Base-by-base conservation (phyloP, 2,888 invertebrate species). In the Nomada hirtipes region DNA sequence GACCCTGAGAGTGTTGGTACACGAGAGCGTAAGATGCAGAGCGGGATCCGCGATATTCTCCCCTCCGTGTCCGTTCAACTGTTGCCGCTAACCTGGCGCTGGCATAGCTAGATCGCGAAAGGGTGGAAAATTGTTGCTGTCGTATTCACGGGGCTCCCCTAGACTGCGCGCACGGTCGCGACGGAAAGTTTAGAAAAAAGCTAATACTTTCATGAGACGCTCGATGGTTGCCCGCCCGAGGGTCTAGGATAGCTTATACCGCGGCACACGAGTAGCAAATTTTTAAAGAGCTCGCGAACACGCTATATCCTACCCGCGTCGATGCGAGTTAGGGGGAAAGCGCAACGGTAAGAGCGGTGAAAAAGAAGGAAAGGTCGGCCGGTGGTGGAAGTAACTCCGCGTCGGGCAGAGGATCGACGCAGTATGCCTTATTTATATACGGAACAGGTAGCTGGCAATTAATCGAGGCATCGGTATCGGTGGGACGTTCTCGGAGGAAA, bases 101-200 rank as follows among this genome's bases (percentile, higher is more conserved):
- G 74, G 79, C 83, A 69, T 73, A 74, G 84, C 81, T 86, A 81
- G 74, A 81, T 85, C 83, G 79, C 77, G 85, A 82, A 86, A 86
- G 83, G 76, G 83, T 77, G 86, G 79, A 88, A 86, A 86, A 82
- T 88, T 85, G 88, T 80, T 79, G 76, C 63, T 76, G 75, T 72
- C 67, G 76, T 73, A 80, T 78, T 78, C 84, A 81, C 76, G 76
- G 36, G 55, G n/a, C 47, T 57, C 52, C 42, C 15, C 60, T 36
- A 26, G 53, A 26, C 47, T 15, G 63, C 59, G 29, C 23, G 72
- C 18, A 42, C 63, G 15, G n/a, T 59, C 69, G 74, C 59, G 52
- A 53, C 64, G 63, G 65, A 59, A 78, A 79, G 76, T 79, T 79
- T 76, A 57, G 70, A 80, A 70, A 71, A 81, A 83, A 52, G 4